Conservation (phyloP, 2,888 invertebrate genomes). For the Bellardia pandia region DNA sequence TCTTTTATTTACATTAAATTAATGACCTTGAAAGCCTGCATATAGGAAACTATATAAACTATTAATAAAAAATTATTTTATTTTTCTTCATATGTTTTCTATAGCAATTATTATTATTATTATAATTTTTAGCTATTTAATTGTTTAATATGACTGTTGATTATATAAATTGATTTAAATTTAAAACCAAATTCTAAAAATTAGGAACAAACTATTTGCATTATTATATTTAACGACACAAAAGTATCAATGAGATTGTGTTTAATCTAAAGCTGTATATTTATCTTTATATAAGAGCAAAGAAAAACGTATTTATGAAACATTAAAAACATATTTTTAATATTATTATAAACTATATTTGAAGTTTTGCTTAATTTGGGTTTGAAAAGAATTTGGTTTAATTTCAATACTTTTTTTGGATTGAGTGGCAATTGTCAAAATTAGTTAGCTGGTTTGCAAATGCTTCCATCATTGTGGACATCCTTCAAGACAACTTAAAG, state of each 20-base stretch:
- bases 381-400: background rate
- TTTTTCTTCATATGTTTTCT: conserved; percentile 21
- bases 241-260: conserved; percentile 47
- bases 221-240: conserved; percentile 52
- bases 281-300: conserved; percentile 60
- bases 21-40: too few relatives aligned
- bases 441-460: too few relatives aligned
- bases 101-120: conserved; percentile 31
- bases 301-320: conserved; percentile 55
- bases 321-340: conserved; percentile 73
- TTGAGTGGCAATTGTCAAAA: too few relatives aligned
- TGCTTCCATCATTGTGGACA: too few relatives aligned
- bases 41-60: too few relatives aligned
- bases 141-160: conserved; percentile 60
- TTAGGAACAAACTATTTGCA: conserved; percentile 53
- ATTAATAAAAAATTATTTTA: background rate
- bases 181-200: conserved; percentile 51
- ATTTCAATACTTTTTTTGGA: background rate
- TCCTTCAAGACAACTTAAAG: too few relatives aligned
- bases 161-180: conserved; percentile 55
- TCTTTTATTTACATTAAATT: too few relatives aligned
- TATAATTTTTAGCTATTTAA: conserved; percentile 61
- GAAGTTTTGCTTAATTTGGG: background rate
- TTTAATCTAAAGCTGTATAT: conserved; percentile 62
- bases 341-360: conserved; percentile 63